Evolutionary conservation across 1,140 invertebrate species (phyloP).

Genomic region (Megathymus violae): DNA sequence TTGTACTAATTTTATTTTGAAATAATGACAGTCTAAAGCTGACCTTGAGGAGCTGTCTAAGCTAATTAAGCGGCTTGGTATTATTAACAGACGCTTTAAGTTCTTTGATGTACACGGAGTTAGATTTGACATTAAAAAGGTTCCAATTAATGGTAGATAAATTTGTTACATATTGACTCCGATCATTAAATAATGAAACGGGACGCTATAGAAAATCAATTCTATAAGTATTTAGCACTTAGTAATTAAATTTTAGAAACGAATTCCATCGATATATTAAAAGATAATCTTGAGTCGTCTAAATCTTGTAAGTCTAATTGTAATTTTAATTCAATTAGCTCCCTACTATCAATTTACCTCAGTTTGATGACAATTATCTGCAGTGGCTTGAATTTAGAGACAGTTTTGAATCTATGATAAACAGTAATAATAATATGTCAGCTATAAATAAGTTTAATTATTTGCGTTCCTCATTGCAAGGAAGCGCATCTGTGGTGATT

Average conservation of each 20-base stretch:
- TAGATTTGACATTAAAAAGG: constrained; percentile 6
- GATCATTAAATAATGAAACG: neutral
- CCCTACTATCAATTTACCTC: constrained; percentile 74
- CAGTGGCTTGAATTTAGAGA: constrained; percentile 10
- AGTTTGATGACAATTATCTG: constrained; percentile 4
- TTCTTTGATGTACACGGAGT: neutral
- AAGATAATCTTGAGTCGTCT: neutral
- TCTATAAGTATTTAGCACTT: constrained; percentile 7
- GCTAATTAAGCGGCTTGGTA: constrained; percentile 12
- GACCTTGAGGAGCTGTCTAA: constrained; percentile 3
- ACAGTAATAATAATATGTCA: constrained; percentile 3
- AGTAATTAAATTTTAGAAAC: constrained; percentile 4
- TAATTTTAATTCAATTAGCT: constrained; percentile 13
- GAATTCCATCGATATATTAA: neutral
- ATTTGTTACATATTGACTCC: constrained; percentile 12
- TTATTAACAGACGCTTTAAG: constrained; percentile 4
- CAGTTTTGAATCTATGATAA: constrained; percentile 10
- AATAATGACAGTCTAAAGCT: constrained; percentile 85
- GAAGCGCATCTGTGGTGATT: constrained; percentile 7
- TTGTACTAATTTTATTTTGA: neutral
- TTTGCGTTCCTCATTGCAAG: constrained; percentile 7
- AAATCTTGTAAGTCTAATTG: neutral
- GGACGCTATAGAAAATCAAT: constrained; percentile 8
- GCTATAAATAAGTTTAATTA: constrained; percentile 17
- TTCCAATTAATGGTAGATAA: constrained; percentile 4